Evolutionary conservation across 2,113 vertebrate species (phyloP).

Genomic region (Dipodomys spectabilis): DNA sequence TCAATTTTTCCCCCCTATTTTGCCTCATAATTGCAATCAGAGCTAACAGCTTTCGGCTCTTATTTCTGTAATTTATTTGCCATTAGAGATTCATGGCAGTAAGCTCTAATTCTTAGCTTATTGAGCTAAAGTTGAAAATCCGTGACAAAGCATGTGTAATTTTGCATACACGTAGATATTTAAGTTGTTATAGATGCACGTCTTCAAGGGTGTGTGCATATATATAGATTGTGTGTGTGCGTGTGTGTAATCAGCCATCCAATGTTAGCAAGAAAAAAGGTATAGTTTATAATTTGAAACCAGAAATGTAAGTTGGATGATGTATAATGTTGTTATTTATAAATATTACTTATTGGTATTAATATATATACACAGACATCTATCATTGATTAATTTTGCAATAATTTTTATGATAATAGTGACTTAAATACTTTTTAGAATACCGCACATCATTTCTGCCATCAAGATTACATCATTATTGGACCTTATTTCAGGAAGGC

Average conservation of each 20-base stretch:
- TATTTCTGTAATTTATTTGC: neutral
- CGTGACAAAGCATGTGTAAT: neutral
- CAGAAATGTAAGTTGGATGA: neutral
- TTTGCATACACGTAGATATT: neutral
- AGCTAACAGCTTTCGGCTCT: neutral
- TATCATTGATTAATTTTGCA: neutral
- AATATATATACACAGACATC: neutral
- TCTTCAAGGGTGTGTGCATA: neutral
- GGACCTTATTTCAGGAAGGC: neutral
- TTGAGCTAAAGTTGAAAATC: slow-evolving; percentile 22
- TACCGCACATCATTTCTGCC: neutral
- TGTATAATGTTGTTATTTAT: slow-evolving; percentile 16
- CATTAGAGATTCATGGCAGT: neutral
- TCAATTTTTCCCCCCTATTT: neutral
- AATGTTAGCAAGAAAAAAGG: neutral
- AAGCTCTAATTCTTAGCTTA: neutral
- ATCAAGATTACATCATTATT: neutral
- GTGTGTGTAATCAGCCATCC: neutral
- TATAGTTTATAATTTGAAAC: neutral
- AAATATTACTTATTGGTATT: neutral
- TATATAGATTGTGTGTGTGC: neutral
- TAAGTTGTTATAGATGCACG: neutral
- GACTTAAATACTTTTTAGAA: neutral
- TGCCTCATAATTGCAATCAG: neutral
- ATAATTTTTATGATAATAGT: neutral